Evolutionary conservation across 1,140 invertebrate genomes (phyloP), one percentile per base, ranked within the genome.

Genomic region (Heliconius himera): DNA sequence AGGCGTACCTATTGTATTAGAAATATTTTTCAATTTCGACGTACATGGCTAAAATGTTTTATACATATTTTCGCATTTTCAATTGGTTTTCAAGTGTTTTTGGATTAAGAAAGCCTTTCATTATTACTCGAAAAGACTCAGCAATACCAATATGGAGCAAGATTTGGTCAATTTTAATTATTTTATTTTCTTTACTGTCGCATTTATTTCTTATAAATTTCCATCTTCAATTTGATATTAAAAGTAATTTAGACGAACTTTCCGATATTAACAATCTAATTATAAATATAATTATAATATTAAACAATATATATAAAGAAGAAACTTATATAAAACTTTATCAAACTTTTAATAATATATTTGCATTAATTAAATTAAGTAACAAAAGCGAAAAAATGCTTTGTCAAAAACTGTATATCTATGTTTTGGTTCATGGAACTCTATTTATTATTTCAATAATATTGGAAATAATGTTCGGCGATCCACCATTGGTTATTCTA

Each of bases 191-290:
- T 54, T 33, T 79, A 16, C n/a, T 79, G 16, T 16, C 70, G 8
- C 80, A 84, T 78, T 49, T 83, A 11, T 76, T 80, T 36, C 60
- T 73, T 9, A 77, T 84, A 29, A 79, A 83, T 56, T 79, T 84
- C 6, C 70, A 79, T 46, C 49, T 81, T 5, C 26, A 76, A 49
- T 84, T 88, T 72, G 73, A 84, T 70, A 73, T 86, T 13, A 85
- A 86, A 79, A 73, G 79, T 18, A 83, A 89, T 51, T 76, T 89
- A 54, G 84, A 82, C 49, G 74, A 87, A 46, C 84, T 89, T 29
- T 83, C 84, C 11, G 79, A 85, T 72, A 78, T 82, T 1, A 92
- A 90, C 77, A 87, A 91, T 78, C 77, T 91, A 70, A 56, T 85
- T 22, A 76, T 83, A 4, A 88, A 88, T 75, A 33, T 87, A 33